These are phyloP conservation scores for Anneissia japonica DNA, from an alignment of 35 echinoderm and acorn worm species.

Conservation along the genomic window DNA sequence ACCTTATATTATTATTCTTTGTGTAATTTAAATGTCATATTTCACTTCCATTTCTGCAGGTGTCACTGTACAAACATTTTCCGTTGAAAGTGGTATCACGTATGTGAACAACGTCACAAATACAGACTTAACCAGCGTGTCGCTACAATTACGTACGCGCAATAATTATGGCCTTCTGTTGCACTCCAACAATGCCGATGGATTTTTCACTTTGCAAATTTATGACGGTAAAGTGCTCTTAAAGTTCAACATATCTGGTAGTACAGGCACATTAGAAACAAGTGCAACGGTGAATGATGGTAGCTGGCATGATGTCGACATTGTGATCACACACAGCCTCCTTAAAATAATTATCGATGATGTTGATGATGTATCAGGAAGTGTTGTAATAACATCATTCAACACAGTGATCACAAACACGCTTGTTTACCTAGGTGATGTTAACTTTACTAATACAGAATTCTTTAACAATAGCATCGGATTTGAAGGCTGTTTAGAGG, in stretches of 20 bases:
- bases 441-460: constrained; percentile 12
- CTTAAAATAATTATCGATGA: constrained; percentile 32
- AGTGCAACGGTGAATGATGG: constrained; percentile 45
- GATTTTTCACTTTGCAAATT: constrained; percentile 55
- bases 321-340: constrained; percentile 9
- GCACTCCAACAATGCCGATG: not conserved
- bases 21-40: too few relatives aligned
- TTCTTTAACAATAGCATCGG: constrained; percentile 21
- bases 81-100: not conserved
- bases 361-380: not conserved
- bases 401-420: constrained; percentile 26
- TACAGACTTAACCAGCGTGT: not conserved
- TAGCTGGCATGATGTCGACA: constrained; percentile 53
- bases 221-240: not conserved
- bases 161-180: not conserved
- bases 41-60: too few relatives aligned
- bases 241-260: constrained; percentile 13
- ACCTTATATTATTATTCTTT: too few relatives aligned
- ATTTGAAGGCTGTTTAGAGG: constrained; percentile 68
- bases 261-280: not conserved
- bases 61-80: not conserved
- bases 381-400: not conserved
- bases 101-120: not conserved
- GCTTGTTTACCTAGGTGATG: constrained; percentile 36
- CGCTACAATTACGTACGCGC: not conserved